Conservation (phyloP, 2,113 vertebrate genomes). For the Poeciliopsis occidentalis region DNA sequence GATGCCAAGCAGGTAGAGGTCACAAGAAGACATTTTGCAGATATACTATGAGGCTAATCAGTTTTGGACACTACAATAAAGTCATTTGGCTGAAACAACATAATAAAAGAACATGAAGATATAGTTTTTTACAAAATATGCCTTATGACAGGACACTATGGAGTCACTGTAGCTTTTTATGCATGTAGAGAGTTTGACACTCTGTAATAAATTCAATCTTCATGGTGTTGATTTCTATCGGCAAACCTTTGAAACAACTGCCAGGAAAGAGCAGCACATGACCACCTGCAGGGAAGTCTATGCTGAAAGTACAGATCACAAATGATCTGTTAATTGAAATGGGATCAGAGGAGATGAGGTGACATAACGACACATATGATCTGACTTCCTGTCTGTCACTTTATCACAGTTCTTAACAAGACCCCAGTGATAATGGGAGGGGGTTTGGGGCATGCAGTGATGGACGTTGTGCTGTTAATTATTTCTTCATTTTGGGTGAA, state of each 20-base stretch:
- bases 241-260: not conserved
- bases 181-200: not conserved
- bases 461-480: conserved; percentile 52
- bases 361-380: conserved; percentile 56
- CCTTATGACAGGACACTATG: not conserved
- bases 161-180: not conserved
- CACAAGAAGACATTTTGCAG: too few species aligned
- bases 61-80: too few species aligned
- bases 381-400: conserved; percentile 68
- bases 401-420: conserved; percentile 39
- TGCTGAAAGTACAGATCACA: conserved; percentile 16
- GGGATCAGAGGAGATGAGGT: conserved; percentile 60
- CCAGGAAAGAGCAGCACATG: conserved; percentile 45
- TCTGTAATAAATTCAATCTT: not conserved
- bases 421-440: conserved; percentile 18
- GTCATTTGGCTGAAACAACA: too few species aligned
- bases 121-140: not conserved
- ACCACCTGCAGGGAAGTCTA: conserved; percentile 43
- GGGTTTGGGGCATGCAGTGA: not conserved
- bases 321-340: conserved; percentile 70
- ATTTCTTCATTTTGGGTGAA: conserved; percentile 55
- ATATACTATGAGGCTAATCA: too few species aligned
- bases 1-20: too few species aligned
- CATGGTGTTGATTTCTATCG: not conserved
- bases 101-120: too few species aligned